phyloP scores from a whole-genome alignment of 2,888 invertebrate genomes.

The Lamproptera curius region DNA sequence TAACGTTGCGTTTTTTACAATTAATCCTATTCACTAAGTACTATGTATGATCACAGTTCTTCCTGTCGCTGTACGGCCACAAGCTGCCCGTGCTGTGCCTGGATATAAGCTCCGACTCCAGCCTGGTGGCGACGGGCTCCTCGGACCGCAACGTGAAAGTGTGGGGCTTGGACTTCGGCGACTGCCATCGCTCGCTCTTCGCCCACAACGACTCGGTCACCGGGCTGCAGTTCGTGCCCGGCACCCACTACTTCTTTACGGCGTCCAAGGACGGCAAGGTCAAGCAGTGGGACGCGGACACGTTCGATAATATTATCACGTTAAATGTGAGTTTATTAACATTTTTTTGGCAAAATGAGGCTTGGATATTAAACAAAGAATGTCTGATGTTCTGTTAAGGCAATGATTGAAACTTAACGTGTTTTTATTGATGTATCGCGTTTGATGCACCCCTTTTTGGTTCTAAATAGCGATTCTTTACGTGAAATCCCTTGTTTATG shows the following conservation, averaged over 20 bases:
- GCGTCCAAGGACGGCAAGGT: constrained; percentile 95
- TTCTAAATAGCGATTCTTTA: too few species aligned
- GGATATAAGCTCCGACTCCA: constrained; percentile 94
- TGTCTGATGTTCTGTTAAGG: too few species aligned
- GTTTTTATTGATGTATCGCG: too few species aligned
- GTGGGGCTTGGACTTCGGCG: constrained; percentile 99
- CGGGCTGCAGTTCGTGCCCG: constrained; percentile 91
- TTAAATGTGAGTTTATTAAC: constrained; percentile 80
- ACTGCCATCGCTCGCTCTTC: constrained; percentile 96
- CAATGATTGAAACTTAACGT: too few species aligned
- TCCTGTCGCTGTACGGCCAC: constrained; percentile 96
- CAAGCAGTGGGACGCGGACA: constrained; percentile 98
- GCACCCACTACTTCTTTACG: constrained; percentile 95
- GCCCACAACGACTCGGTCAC: constrained; percentile 98
- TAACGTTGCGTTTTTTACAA: too few species aligned
- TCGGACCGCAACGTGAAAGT: constrained; percentile 97
- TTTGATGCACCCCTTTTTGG: too few species aligned
- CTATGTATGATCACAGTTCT: too few species aligned
- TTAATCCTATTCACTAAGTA: too few species aligned
- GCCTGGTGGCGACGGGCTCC: constrained; percentile 94
- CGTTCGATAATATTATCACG: constrained; percentile 92
- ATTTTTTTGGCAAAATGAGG: too few species aligned
- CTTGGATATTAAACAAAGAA: too few species aligned
- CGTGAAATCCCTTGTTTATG: too few species aligned
- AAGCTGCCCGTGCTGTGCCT: constrained; percentile 95